phyloP scores from a whole-genome alignment of 2,113 vertebrate species.

The Semnopithecus entellus region DNA sequence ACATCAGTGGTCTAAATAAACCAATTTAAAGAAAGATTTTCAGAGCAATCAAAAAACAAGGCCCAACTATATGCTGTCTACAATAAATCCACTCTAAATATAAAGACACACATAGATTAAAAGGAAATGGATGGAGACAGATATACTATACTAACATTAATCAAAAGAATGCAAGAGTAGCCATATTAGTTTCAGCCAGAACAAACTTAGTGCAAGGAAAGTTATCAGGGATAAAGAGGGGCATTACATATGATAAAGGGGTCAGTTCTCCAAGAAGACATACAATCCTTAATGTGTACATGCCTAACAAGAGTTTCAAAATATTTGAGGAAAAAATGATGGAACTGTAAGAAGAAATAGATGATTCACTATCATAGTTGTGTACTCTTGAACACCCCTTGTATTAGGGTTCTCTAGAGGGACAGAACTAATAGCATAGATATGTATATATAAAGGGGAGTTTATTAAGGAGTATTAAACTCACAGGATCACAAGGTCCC shows the following conservation, averaged over 20 bases:
- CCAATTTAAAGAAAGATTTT: background rate
- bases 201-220: background rate
- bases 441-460: too few species aligned
- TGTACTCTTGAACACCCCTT: background rate
- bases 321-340: background rate
- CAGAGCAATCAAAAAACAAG: background rate
- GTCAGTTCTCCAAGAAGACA: background rate
- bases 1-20: background rate
- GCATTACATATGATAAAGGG: background rate
- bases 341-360: background rate
- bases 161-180: background rate
- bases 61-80: background rate
- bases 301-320: background rate
- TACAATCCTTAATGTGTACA: background rate
- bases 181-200: background rate
- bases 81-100: background rate
- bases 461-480: too few species aligned
- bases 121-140: background rate
- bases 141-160: background rate
- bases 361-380: background rate
- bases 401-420: too few species aligned
- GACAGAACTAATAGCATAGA: too few species aligned
- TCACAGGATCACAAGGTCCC: too few species aligned
- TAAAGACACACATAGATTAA: background rate
- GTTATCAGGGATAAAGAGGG: background rate